phyloP scores from a whole-genome alignment of 2,113 vertebrate genomes.

The Hypanus sabinus region DNA sequence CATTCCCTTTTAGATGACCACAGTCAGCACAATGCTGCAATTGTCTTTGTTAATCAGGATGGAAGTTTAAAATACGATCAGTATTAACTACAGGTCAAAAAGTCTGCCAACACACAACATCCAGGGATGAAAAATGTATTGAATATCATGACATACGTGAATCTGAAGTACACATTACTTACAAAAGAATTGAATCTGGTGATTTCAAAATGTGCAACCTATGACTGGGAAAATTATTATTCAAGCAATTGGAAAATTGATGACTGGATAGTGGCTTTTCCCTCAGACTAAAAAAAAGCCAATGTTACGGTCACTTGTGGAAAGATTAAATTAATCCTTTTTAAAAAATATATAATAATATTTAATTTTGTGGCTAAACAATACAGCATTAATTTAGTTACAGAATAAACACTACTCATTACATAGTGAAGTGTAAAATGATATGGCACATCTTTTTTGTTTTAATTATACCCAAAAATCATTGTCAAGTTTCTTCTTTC shows the following conservation, averaged over 20 bases:
- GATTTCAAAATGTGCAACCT: background rate
- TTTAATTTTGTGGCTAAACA: background rate
- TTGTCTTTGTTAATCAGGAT: too few species aligned
- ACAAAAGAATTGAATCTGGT: background rate
- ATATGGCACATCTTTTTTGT: background rate
- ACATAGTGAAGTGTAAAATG: background rate
- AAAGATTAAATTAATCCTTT: background rate
- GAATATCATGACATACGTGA: background rate
- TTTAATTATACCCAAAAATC: background rate
- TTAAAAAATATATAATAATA: background rate
- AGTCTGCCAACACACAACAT: too few species aligned
- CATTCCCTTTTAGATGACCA: too few species aligned
- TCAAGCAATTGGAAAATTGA: background rate
- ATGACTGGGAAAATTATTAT: background rate
- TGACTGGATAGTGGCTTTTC: background rate
- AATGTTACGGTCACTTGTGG: background rate
- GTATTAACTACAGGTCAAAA: background rate
- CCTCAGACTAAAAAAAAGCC: background rate
- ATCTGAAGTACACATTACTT: background rate
- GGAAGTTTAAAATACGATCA: background rate
- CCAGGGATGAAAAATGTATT: background rate
- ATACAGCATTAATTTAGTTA: background rate
- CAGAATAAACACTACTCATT: background rate
- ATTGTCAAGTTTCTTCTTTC: background rate
- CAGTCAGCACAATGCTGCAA: too few species aligned